A percentile compares a stretch with the other conserved stretches of the same genome.
These are phyloP conservation scores for Flexamia atlantica DNA, from an alignment of 2,888 invertebrate species.

Conservation along the genomic window DNA sequence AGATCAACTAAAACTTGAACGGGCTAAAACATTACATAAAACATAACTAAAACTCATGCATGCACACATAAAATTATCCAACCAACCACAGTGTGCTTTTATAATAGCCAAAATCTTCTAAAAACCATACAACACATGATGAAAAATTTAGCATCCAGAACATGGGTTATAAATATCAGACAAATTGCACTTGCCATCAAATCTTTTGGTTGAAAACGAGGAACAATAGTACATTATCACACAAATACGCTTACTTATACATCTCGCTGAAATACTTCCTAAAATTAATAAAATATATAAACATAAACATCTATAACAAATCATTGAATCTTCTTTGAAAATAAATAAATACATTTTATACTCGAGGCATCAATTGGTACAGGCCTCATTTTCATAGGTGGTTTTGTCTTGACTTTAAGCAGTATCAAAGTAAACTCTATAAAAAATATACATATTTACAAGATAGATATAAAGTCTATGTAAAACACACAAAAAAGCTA, in stretches of 20 bases:
- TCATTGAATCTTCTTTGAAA: background rate
- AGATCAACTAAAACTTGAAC: too few species aligned
- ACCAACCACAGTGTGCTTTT: too few species aligned
- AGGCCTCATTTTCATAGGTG: slow-evolving; percentile 26
- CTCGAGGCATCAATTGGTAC: slow-evolving; percentile 5
- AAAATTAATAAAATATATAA: slow-evolving; percentile 6
- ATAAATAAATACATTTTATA: background rate
- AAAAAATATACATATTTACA: slow-evolving; percentile 42
- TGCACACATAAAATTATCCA: too few species aligned
- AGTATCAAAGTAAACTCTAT: slow-evolving; percentile 21
- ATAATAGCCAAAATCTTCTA: too few species aligned
- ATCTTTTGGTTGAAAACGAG: slow-evolving; percentile 31
- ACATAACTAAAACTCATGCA: too few species aligned
- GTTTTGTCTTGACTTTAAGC: slow-evolving; percentile 30
- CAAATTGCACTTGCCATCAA: slow-evolving; percentile 43
- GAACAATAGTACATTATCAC: slow-evolving; percentile 47
- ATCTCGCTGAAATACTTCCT: background rate
- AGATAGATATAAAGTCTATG: background rate
- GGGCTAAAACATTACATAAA: too few species aligned
- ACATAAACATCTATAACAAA: background rate
- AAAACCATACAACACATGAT: too few species aligned
- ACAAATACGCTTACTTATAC: slow-evolving; percentile 19
- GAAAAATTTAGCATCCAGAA: too few species aligned
- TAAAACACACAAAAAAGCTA: slow-evolving; percentile 22
- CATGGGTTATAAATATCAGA: too few species aligned